Base-by-base conservation (phyloP, 2,888 invertebrate genomes). In the Drosophila melanocephala region DNA sequence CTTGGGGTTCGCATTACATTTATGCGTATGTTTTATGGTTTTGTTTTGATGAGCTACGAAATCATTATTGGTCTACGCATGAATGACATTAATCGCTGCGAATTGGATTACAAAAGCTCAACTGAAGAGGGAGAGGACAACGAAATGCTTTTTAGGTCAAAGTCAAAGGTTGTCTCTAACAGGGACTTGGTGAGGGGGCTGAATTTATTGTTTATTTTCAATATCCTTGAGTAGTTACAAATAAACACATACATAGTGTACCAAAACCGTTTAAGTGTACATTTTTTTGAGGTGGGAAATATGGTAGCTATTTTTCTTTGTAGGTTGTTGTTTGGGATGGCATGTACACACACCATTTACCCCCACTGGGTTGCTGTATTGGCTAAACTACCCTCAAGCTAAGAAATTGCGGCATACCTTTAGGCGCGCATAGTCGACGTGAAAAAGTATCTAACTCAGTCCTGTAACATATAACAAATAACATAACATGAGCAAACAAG, bases 1-100 rank as follows among this genome's bases (percentile, higher is more conserved):
- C 68, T 71, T 63, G 79, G 60, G 75, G 66, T 51, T 32, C 44
- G n/a, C 32, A 52, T 53, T 66, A 52, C 61, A 51, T 50, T 69
- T 55, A 56, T 66, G 33, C 32, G 61, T 52, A 44, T 51, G 58
- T 70, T 75, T 74, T 74, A 73, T 75, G 75, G 53, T 60, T 59
- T 74, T 76, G 77, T 74, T 84, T 82, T 89, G 87, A 86, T 80
- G 69, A 65, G 79, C 59, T 69, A 62, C 62, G 57, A 68, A 79
- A 83, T 62, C 77, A 70, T 83, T 82, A 76, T 85, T 75, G 80
- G 68, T 68, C 75, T 71, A 77, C 75, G 83, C 75, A 74, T 76
- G 75, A 87, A 79, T 77, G 72, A 62, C 59, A 77, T 66, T 71
- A 81, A 84, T 72, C 65, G 68, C 44, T 71, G 52, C 51, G 70